A percentile compares a stretch with the other conserved stretches of the same genome.
phyloP scores from a whole-genome alignment of 2,797 vertebrate genomes.

The Sebastes paucispinis region DNA sequence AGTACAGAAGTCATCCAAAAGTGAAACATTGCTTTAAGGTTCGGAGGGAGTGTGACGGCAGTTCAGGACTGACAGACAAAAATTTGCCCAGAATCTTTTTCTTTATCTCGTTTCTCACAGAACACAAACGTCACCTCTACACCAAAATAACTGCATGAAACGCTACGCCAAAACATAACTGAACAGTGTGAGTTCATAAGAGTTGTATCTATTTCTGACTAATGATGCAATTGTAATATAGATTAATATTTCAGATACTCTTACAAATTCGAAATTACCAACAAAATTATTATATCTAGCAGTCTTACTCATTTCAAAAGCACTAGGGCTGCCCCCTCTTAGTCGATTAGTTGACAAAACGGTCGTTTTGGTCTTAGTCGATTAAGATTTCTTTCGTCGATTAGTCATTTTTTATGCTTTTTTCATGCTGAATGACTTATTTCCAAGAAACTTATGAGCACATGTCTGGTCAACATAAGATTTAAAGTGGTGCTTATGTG shows the following conservation, averaged over 20 bases:
- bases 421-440: too few species aligned
- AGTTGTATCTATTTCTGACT: not conserved
- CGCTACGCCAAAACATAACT: not conserved
- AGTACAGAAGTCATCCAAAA: constrained; percentile 25
- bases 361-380: too few species aligned
- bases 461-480: too few species aligned
- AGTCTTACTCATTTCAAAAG: not conserved
- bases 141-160: not conserved
- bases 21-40: constrained; percentile 34
- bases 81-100: constrained; percentile 18
- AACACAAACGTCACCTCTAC: not conserved
- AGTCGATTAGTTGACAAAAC: too few species aligned
- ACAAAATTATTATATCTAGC: not conserved
- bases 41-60: not conserved
- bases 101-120: not conserved
- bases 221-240: not conserved
- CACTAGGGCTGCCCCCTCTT: too few species aligned
- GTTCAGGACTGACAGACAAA: constrained; percentile 17
- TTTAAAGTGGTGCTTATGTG: too few species aligned
- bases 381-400: too few species aligned
- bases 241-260: not conserved
- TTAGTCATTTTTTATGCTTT: too few species aligned
- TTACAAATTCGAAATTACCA: not conserved
- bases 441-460: too few species aligned
- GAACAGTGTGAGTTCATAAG: not conserved